Percentiles rank a stretch among this genome's conserved stretches.
Evolutionary conservation across 2,888 invertebrate species (phyloP).

Genomic region (Coelogynopora nodosa): DNA sequence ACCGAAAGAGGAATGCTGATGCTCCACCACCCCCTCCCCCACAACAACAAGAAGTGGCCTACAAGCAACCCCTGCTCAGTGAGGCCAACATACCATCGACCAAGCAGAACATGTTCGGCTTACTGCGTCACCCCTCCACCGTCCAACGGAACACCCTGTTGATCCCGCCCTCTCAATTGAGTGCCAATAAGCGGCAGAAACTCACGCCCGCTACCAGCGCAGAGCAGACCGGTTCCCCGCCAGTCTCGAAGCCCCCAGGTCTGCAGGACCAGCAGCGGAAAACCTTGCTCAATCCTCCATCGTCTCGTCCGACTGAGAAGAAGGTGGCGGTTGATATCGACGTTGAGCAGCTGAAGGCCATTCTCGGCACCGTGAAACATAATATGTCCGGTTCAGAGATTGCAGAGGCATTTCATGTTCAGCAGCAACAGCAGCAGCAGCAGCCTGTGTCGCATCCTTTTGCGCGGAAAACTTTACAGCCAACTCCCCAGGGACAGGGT

Average conservation of each 20-base stretch:
- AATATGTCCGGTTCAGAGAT: background rate
- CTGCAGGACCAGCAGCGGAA: background rate
- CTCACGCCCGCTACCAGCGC: background rate
- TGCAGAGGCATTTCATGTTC: too few relatives aligned
- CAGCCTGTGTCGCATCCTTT: background rate
- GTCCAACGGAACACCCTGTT: background rate
- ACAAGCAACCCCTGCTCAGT: background rate
- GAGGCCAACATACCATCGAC: too few relatives aligned
- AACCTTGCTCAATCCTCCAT: background rate
- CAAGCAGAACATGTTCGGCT: background rate
- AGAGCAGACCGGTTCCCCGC: background rate
- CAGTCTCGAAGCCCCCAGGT: background rate
- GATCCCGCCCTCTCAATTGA: background rate
- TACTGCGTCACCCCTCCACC: background rate
- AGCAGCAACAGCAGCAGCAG: too few relatives aligned
- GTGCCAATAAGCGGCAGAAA: background rate
- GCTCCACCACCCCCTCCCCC: background rate
- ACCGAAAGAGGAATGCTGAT: background rate
- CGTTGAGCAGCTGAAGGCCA: background rate
- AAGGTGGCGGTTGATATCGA: background rate
- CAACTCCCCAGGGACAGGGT: background rate
- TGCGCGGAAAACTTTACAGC: background rate
- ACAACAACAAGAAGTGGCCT: too few relatives aligned
- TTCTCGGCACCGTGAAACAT: background rate
- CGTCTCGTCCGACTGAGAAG: background rate